Evolutionary conservation across 2,888 invertebrate genomes (phyloP).

Genomic region (Acrobasis suavella): DNA sequence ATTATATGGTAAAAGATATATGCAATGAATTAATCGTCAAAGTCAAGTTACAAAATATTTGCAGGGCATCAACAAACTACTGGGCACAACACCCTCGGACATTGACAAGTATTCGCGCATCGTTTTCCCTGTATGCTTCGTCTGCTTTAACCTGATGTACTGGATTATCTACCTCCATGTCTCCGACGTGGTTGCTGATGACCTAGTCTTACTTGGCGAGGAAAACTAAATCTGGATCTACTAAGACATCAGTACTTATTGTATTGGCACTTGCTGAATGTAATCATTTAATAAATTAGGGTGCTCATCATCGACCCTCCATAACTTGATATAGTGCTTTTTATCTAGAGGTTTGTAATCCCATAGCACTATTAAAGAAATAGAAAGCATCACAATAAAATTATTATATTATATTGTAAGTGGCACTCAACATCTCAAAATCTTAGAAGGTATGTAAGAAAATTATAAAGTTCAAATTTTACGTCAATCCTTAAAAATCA

Average conservation of each 20-base stretch:
- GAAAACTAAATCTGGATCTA: slow-evolving; percentile 49
- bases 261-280: slow-evolving; percentile 32
- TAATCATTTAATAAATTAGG: slow-evolving; percentile 33
- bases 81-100: slow-evolving; percentile 96
- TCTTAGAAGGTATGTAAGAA: slow-evolving; percentile 26
- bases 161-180: slow-evolving; percentile 98
- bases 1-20: not conserved
- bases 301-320: slow-evolving; percentile 41
- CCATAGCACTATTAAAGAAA: slow-evolving; percentile 38
- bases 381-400: slow-evolving; percentile 30
- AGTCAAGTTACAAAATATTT: slow-evolving; percentile 50
- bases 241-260: slow-evolving; percentile 22
- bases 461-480: slow-evolving; percentile 36
- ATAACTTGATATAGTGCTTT: slow-evolving; percentile 36
- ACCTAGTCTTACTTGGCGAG: slow-evolving; percentile 90
- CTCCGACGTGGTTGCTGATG: slow-evolving; percentile 96
- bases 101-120: slow-evolving; percentile 99
- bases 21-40: slow-evolving; percentile 37
- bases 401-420: slow-evolving; percentile 37
- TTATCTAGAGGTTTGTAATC: slow-evolving; percentile 37
- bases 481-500: slow-evolving; percentile 34
- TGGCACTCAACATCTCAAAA: slow-evolving; percentile 38
- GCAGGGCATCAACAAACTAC: slow-evolving; percentile 93
- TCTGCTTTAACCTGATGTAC: slow-evolving; percentile 99
- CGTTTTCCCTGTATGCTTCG: slow-evolving; percentile 98